Conservation (phyloP, 2,888 invertebrate species). For the Andrena minutula region DNA sequence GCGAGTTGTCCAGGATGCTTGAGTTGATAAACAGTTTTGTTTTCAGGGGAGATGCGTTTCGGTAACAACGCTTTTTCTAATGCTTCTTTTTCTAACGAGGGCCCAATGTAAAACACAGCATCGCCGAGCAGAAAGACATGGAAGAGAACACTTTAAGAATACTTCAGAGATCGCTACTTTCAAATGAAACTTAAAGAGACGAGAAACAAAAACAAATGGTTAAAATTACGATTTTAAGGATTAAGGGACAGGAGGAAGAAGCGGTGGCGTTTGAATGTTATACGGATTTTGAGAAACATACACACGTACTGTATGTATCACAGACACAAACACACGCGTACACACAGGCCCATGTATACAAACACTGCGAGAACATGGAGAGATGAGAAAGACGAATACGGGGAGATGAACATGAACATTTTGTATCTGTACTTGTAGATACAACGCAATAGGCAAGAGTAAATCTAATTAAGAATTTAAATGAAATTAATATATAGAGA, state of each 20-base stretch:
- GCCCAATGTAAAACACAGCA: slow-evolving; percentile 58
- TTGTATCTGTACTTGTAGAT: slow-evolving; percentile 84
- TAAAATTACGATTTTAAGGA: slow-evolving; percentile 23
- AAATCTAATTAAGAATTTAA: slow-evolving; percentile 82
- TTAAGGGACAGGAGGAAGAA: background rate
- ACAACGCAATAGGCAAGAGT: slow-evolving; percentile 79
- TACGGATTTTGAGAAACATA: slow-evolving; percentile 34
- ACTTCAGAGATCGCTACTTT: slow-evolving; percentile 77
- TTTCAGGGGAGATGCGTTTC: background rate
- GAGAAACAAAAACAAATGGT: slow-evolving; percentile 5
- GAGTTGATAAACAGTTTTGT: background rate
- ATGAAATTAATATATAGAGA: slow-evolving; percentile 84
- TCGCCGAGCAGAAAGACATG: slow-evolving; percentile 11
- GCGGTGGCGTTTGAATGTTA: slow-evolving; percentile 45
- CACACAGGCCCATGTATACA: slow-evolving; percentile 20
- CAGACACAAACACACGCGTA: slow-evolving; percentile 18
- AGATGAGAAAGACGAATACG: slow-evolving; percentile 26
- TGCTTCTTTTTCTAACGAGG: slow-evolving; percentile 51
- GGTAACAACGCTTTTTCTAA: slow-evolving; percentile 27
- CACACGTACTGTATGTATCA: background rate
- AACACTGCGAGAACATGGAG: slow-evolving; percentile 35
- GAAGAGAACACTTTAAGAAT: slow-evolving; percentile 63
- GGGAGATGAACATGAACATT: slow-evolving; percentile 72
- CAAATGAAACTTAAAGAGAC: slow-evolving; percentile 53
- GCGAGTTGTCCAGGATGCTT: slow-evolving; percentile 14